Base-by-base conservation (phyloP, 2,888 invertebrate species). In the Hirtodrosophila confusa region DNA sequence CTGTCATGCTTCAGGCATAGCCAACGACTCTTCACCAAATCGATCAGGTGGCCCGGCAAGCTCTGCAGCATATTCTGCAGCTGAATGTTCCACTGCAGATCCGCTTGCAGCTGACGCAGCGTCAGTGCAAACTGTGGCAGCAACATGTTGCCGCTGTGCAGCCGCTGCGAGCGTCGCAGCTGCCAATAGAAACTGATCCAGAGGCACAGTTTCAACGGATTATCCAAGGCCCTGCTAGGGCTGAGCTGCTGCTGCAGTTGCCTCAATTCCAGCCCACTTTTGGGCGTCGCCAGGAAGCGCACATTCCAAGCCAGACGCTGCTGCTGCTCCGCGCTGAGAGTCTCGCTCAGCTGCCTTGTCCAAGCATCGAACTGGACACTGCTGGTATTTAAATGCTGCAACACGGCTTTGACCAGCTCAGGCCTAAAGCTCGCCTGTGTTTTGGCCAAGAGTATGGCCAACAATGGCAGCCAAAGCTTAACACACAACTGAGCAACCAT, bases 61-160 rank as follows among this genome's bases (percentile, higher is more conserved):
- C 72, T 73, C 53, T 84, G 88, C 49, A 76, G 43, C 70, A 89
- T 74, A 54, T 89, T 89, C 48, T 74, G 69, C 31, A 89, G 36
- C n/a, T 79, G 48, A 12, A 3, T 3, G 3, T 4, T 24, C 65
- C 58, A 67, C 0, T 6, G 29, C 6, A 31, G 33, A 23, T 47
- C 35, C 11, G n/a, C 8, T 3, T 17, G 57, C 11, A 76, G 8
- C 0, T 45, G 58, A 4, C 69, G 60, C 51, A 89, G 54, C n/a
- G 53, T 75, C 55, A 65, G 24, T 7, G 73, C 85, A 64, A 88
- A 69, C 8, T 78, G 73, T n/a, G 63, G 63, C 17, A 57, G 29
- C 49, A 83, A 43, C 11, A 33, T 49, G 6, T 40, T 31, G 31
- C 41, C 41, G 35, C 27, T 31, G 17, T 51, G 29, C 45, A 76